Conservation (phyloP, 2,797 vertebrate species). For the Chaenodraco wilsoni region DNA sequence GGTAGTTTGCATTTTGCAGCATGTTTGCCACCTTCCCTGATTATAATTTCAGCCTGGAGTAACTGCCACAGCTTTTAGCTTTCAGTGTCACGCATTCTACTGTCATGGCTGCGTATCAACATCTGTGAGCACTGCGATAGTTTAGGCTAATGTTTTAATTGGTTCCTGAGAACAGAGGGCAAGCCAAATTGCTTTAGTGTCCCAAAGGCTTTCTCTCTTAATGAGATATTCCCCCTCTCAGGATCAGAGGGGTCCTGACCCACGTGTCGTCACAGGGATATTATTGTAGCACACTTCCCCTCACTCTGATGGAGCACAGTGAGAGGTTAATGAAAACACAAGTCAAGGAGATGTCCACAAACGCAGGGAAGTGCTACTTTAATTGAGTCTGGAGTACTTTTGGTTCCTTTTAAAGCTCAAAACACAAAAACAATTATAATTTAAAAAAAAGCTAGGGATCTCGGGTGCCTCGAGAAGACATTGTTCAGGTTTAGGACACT, state of each 20-base stretch:
- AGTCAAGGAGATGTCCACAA: constrained; percentile 60
- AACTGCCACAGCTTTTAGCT: constrained; percentile 45
- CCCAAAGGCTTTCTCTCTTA: constrained; percentile 80
- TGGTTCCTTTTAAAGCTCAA: not conserved
- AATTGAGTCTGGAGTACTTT: constrained; percentile 35
- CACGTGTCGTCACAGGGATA: constrained; percentile 74
- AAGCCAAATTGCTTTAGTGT: constrained; percentile 80
- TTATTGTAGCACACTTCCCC: constrained; percentile 67
- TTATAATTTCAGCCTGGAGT: constrained; percentile 51
- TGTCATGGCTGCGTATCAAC: constrained; percentile 64
- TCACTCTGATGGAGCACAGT: constrained; percentile 61
- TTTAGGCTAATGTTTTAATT: constrained; percentile 85
- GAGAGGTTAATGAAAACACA: constrained; percentile 81
- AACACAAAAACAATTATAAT: constrained; percentile 14
- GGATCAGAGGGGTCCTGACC: constrained; percentile 82
- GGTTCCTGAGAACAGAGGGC: constrained; percentile 80
- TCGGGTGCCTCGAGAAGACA: constrained; percentile 58
- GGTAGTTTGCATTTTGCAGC: constrained; percentile 39
- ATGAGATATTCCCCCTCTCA: constrained; percentile 81
- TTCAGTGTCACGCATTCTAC: constrained; percentile 40
- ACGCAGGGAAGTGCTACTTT: constrained; percentile 28
- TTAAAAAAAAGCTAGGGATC: constrained; percentile 20
- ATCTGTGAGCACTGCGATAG: constrained; percentile 70
- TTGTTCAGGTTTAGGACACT: constrained; percentile 70
- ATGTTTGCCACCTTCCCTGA: constrained; percentile 46